These are phyloP conservation scores for Bovichtus diacanthus DNA, from an alignment of 2,797 vertebrate species.

Conservation along the genomic window DNA sequence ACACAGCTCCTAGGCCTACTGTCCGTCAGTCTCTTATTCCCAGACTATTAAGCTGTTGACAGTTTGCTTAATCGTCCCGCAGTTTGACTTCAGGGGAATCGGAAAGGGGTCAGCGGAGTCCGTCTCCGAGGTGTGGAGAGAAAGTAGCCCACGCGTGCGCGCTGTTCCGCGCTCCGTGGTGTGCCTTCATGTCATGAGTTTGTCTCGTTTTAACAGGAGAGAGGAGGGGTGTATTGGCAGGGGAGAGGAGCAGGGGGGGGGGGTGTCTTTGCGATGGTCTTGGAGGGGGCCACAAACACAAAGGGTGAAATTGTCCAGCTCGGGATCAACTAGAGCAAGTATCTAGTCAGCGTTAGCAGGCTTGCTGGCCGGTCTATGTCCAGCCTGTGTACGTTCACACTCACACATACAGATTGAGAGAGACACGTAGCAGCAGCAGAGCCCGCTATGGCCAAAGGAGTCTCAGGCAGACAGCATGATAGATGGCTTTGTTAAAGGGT, in stretches of 20 bases:
- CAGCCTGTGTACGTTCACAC: slow-evolving; percentile 57
- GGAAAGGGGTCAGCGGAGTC: slow-evolving; percentile 60
- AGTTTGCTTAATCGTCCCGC: slow-evolving; percentile 77
- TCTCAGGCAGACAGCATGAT: slow-evolving; percentile 86
- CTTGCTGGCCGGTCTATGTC: slow-evolving; percentile 50
- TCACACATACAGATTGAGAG: slow-evolving; percentile 70
- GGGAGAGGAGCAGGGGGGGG: background rate
- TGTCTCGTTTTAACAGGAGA: slow-evolving; percentile 60
- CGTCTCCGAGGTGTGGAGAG: slow-evolving; percentile 58
- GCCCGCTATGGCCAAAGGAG: slow-evolving; percentile 80
- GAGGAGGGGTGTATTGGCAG: slow-evolving; percentile 14
- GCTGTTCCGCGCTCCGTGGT: slow-evolving; percentile 37
- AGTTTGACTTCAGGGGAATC: slow-evolving; percentile 71
- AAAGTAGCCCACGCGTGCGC: slow-evolving; percentile 47
- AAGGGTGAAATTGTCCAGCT: slow-evolving; percentile 75
- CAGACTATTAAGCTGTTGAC: slow-evolving; percentile 77
- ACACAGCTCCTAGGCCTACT: slow-evolving; percentile 55
- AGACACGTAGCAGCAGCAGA: slow-evolving; percentile 85
- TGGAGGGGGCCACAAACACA: slow-evolving; percentile 58
- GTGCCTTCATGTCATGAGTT: slow-evolving; percentile 48
- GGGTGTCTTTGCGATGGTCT: slow-evolving; percentile 68
- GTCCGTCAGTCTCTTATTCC: slow-evolving; percentile 70
- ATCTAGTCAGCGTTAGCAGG: slow-evolving; percentile 46
- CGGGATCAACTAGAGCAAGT: slow-evolving; percentile 39
- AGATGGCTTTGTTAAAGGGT: slow-evolving; percentile 91